phyloP scores from a whole-genome alignment of 1,140 invertebrate species.

The Rhyzopertha dominica region DNA sequence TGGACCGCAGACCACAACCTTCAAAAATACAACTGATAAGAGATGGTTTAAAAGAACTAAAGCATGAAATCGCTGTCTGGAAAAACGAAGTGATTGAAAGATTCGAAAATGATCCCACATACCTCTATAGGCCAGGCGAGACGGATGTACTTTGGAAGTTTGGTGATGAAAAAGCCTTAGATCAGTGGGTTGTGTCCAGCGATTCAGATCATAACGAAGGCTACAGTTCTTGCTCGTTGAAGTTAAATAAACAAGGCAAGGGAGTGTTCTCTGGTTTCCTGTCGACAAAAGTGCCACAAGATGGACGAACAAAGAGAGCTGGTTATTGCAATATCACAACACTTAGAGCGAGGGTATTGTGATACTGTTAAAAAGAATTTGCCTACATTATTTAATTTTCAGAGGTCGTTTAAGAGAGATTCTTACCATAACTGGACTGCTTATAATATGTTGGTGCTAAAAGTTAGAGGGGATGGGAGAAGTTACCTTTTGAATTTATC shows the following conservation, averaged over 20 bases:
- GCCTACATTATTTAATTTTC: constrained; percentile 26
- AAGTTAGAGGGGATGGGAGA: constrained; percentile 86
- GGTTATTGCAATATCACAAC: constrained; percentile 78
- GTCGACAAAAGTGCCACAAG: constrained; percentile 63
- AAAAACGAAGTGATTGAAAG: constrained; percentile 63
- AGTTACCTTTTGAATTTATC: constrained; percentile 76
- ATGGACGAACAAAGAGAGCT: constrained; percentile 66
- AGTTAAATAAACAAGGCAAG: constrained; percentile 61
- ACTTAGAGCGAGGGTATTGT: constrained; percentile 53
- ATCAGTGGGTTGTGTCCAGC: constrained; percentile 67
- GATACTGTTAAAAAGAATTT: constrained; percentile 1
- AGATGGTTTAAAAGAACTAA: constrained; percentile 59
- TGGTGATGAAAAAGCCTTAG: constrained; percentile 54
- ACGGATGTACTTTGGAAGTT: constrained; percentile 68
- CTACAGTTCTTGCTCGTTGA: constrained; percentile 62
- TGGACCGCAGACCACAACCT: constrained; percentile 44
- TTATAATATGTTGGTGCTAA: constrained; percentile 81
- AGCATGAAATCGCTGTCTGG: constrained; percentile 61
- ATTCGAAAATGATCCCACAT: constrained; percentile 55
- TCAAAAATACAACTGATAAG: constrained; percentile 51
- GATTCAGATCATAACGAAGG: constrained; percentile 81
- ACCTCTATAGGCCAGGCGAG: constrained; percentile 56
- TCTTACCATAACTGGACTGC: constrained; percentile 63
- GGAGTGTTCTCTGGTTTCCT: constrained; percentile 69
- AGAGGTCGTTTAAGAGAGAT: constrained; percentile 80